Evolutionary conservation across 2,113 vertebrate species (phyloP), one percentile per base, ranked within the genome.

Genomic region (Triplophysa rosa): DNA sequence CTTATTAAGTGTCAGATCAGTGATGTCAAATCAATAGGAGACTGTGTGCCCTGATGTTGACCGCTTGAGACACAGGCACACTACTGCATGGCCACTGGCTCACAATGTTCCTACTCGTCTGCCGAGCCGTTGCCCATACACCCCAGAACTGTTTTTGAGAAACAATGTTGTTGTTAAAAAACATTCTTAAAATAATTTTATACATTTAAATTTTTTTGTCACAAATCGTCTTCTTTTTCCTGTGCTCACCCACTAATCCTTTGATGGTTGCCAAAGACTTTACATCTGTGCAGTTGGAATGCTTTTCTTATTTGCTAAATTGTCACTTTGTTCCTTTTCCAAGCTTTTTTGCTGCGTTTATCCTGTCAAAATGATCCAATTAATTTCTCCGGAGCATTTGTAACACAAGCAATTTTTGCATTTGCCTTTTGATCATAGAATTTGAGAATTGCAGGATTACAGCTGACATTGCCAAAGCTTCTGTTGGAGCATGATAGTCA

Each of bases 21-120:
- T 63, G 42, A 76, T 64, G 73, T 76, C 62, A 65, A 77, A 77
- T 52, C 62, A 65, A 65, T 65, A 49, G 12, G 52, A 77, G 62
- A 21, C 42, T 19, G 14, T 45, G 72, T 49, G 37, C 37, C 59
- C 40, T 52, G 45, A 52, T 54, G 74, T 52, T 65, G 71, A 74
- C 71, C 23, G 0, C 71, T 62, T 62, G 61, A 77, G 74, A 65
- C 74, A 77, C 24, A 14, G 61, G 21, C 61, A 65, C 62, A 65
- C 24, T 76, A 52, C 40, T 64, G 2, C 16, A 49, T 75, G 59
- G 73, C 73, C 62, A 65, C 26, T 65, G 74, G 74, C 74, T 65
- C 24, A 65, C 24, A 77, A 66, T 77, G 74, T 77, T 37, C 74
- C 62, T 54, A 26, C 5, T 17, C 33, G 1, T 66, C 26, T 65